These are phyloP conservation scores for Parasteatoda tepidariorum DNA, from an alignment of 1,140 invertebrate genomes.

Conservation along the genomic window DNA sequence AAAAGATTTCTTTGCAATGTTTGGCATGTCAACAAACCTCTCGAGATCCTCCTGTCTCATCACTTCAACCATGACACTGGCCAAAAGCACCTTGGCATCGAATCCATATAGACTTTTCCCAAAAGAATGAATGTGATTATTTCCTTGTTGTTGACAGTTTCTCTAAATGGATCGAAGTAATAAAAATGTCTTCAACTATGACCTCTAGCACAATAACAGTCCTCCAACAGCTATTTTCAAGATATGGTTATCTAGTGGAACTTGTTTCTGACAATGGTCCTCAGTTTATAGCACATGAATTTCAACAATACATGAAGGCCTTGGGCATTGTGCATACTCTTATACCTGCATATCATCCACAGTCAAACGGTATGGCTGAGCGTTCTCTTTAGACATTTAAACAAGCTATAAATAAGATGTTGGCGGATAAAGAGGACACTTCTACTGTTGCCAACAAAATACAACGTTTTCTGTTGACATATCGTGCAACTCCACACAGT, in stretches of 20 bases:
- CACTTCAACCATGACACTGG: slow-evolving; percentile 27
- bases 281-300: not conserved
- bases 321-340: not conserved
- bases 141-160: not conserved
- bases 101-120: slow-evolving; percentile 63
- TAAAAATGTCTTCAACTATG: not conserved
- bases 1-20: not conserved
- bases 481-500: not conserved
- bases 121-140: slow-evolving; percentile 58
- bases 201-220: not conserved
- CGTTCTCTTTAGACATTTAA: not conserved
- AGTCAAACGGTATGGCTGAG: not conserved
- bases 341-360: not conserved
- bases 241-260: not conserved
- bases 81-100: slow-evolving; percentile 60
- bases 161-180: slow-evolving; percentile 14
- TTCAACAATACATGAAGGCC: not conserved
- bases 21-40: not conserved
- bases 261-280: not conserved
- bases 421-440: not conserved
- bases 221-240: not conserved
- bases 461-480: not conserved
- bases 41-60: not conserved
- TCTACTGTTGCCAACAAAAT: not conserved
- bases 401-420: not conserved